Base-by-base conservation (phyloP, 2,797 vertebrate genomes). In the Arnoldichthys spilopterus region DNA sequence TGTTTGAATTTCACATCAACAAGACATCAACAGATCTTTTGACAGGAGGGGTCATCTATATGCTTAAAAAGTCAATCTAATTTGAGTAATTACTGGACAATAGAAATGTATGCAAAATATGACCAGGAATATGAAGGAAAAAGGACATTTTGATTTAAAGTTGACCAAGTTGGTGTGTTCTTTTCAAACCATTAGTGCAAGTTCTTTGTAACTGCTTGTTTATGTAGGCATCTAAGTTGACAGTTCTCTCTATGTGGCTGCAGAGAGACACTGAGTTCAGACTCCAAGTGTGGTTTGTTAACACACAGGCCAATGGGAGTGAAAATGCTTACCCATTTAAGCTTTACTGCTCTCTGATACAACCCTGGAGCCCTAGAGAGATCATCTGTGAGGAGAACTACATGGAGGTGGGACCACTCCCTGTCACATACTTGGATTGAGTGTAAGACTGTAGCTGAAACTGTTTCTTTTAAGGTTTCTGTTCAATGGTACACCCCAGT, bases 381-480 rank as follows among this genome's bases (percentile, higher is more conserved):
- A 89, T 90, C 32, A 51, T 93, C 40, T 92, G 90, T 1, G 92
- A 91, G 85, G 88, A 92, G 82, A 92, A 90, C 79, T 92, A 92
- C 83, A 87, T 91, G 90, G 91, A 93, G 89, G 90, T 91, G 86
- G 77, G 56, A 56, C 20, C 16, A 28, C 15, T 66, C 49, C 53
- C 28, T 28, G 18, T 11, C 13, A 20, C 45, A 1, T 34, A 7
- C 6, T 64, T 49, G 2, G 30, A 64, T 34, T 30, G 8, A 51
- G 18, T 6, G 30, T 58, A 67, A 63, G 28, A 58, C 22, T 62
- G n/a, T 71, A 76, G 15, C 24, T 76, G 12, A 66, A 64, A 0
- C 15, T 34, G 0, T 71, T n/a, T 72, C 7, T 69, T 76, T 51
- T 66, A 37, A 76, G 77, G 34, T 67, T 43, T 83, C 73, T 0